Percentiles rank a stretch among this genome's conserved stretches.
Conservation (phyloP, 2,113 vertebrate genomes). For the Chlamydotis undulata region DNA sequence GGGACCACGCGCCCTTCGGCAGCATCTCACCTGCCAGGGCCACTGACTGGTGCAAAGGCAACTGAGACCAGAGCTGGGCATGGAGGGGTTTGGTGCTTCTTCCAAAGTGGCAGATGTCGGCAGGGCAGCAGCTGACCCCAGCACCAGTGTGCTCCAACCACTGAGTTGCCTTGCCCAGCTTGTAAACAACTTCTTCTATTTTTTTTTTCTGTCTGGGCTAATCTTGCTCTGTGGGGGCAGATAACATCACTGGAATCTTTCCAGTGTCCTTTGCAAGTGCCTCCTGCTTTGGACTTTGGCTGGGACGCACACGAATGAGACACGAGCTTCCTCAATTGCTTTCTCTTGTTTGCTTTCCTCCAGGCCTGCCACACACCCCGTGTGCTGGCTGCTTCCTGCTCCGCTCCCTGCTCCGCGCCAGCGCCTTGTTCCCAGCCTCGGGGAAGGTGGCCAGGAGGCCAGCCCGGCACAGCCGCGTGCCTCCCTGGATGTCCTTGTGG, state of each 20-base stretch:
- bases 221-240: slow-evolving; percentile 35
- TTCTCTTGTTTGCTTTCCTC: slow-evolving; percentile 48
- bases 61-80: neutral
- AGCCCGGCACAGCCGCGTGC: neutral
- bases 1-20: neutral
- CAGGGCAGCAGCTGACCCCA: neutral
- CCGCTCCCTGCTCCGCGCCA: neutral
- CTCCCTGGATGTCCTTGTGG: neutral
- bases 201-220: neutral
- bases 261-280: slow-evolving; percentile 45
- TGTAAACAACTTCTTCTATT: slow-evolving; percentile 37
- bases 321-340: slow-evolving; percentile 44
- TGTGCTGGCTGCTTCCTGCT: neutral
- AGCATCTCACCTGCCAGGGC: neutral
- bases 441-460: neutral
- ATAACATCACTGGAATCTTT: slow-evolving; percentile 66
- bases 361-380: neutral
- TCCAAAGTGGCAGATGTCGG: accelerated
- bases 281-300: slow-evolving; percentile 46
- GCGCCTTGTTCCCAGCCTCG: neutral
- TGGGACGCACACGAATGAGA: neutral
- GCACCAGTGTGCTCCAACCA: neutral
- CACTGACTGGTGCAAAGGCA: neutral
- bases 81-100: neutral
- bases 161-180: neutral